A percentile compares a stretch with the other conserved stretches of the same genome.
Evolutionary conservation across 2,797 vertebrate genomes (phyloP).

Genomic region (Bovichtus variegatus): DNA sequence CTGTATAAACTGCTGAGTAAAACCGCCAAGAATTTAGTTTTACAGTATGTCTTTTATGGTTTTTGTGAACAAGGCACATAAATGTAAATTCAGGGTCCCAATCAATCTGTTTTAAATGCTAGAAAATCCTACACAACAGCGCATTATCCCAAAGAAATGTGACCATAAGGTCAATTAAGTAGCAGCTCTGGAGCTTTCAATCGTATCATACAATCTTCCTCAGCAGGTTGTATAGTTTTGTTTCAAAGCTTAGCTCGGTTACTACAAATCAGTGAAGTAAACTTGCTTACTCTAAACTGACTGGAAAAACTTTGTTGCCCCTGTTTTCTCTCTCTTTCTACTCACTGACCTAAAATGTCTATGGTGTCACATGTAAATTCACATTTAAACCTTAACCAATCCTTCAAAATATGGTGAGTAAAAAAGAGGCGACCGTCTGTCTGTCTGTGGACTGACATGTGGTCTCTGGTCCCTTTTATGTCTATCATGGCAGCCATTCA

Average conservation of each 20-base stretch:
- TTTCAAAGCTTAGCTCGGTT: background rate
- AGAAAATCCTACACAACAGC: too few species aligned
- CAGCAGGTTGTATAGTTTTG: background rate
- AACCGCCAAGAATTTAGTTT: background rate
- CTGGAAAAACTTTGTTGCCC: background rate
- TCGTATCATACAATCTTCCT: background rate
- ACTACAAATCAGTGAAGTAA: background rate
- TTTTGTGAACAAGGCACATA: background rate
- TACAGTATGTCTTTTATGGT: background rate
- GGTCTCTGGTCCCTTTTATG: slow-evolving; percentile 8
- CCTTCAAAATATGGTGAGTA: background rate
- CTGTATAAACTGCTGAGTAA: background rate
- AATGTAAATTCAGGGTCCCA: background rate
- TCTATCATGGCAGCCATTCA: slow-evolving; percentile 1
- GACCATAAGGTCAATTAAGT: background rate
- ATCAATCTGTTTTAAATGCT: too few species aligned
- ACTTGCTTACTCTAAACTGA: background rate
- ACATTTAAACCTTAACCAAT: background rate
- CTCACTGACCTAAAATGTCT: background rate
- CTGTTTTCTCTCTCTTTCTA: background rate
- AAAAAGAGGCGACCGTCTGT: background rate
- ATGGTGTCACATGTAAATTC: background rate
- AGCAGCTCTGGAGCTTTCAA: background rate
- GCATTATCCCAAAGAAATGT: background rate
- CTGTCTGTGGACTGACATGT: background rate